These are phyloP conservation scores for Tinamus major DNA, from an alignment of 2,797 vertebrate genomes.

Conservation along the genomic window DNA sequence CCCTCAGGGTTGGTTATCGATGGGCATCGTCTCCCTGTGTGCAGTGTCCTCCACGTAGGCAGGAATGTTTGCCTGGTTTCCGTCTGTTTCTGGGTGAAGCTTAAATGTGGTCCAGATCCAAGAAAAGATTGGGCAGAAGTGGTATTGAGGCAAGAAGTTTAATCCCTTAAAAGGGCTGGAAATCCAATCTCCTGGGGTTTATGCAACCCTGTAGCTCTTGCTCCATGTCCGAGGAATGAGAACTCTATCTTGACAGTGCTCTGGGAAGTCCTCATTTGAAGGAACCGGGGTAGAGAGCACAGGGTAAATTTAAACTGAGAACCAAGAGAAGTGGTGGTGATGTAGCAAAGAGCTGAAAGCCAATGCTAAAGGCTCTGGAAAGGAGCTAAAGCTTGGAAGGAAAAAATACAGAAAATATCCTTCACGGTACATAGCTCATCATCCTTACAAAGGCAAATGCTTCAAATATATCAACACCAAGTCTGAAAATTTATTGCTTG, in stretches of 20 bases:
- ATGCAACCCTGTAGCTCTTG: neutral
- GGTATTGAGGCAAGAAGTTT: neutral
- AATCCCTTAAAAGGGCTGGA: rapidly evolving
- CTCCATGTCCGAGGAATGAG: neutral
- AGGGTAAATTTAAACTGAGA: neutral
- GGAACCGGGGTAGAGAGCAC: neutral
- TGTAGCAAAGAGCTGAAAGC: neutral
- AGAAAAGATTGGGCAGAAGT: neutral
- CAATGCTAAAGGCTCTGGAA: neutral
- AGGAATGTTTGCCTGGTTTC: neutral
- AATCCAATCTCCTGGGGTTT: neutral
- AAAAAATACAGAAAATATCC: neutral
- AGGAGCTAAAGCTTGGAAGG: neutral
- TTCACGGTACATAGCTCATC: rapidly evolving
- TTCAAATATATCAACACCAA: neutral
- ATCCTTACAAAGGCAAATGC: neutral
- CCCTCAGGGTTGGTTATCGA: neutral
- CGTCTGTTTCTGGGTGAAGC: neutral
- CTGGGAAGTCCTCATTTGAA: neutral
- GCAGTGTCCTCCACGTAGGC: rapidly evolving
- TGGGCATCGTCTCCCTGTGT: neutral
- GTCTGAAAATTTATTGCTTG: neutral
- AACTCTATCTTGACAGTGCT: neutral
- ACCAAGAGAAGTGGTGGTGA: neutral
- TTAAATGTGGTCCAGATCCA: neutral